Evolutionary conservation across 2,113 vertebrate genomes (phyloP), one percentile per base, ranked within the genome.

Genomic region (Elephantulus edwardii): DNA sequence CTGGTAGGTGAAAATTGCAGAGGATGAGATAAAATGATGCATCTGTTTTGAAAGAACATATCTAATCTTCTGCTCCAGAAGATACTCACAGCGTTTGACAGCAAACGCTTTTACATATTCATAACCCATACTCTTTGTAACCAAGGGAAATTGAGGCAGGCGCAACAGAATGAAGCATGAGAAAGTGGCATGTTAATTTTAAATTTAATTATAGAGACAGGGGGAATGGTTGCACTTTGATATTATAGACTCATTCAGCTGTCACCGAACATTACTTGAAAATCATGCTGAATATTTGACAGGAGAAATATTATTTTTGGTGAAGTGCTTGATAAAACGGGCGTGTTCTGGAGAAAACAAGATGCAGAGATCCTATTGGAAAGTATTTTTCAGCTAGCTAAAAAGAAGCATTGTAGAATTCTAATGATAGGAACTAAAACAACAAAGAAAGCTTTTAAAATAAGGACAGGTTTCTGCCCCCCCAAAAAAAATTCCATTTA

Each of bases 181-280:
- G 60, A 54, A 80, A 94, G 35, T 58, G 78, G 91, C 83, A 88
- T 95, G 77, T 88, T 96, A 94, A 95, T 95, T 95, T 95, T 85
- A 93, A 95, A 96, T 93, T 94, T 95, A 94, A 95, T 96, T 96
- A 94, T 50, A 92, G 70, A 93, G 54, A 85, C 62, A 38, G 35
- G 35, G 35, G 70, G 10, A 91, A 72, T 68, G 66, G 62, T 80
- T 83, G 60, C 50, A 86, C 88, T 93, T 93, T 60, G 48, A 94
- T 89, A 91, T 26, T 58, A 28, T 68, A 28, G 89, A 48, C 35
- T 91, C 83, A 92, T 88, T 92, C 93, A 92, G 74, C 76, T 90
- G 88, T 90, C 86, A 93, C 12, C 16, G 89, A 83, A 90, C 83
- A 91, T 91, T 95, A 93, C 78, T 58, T 81, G 16, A 35, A 91